These are phyloP conservation scores for Cerceris rybyensis DNA, from an alignment of 2,888 invertebrate genomes.

Conservation along the genomic window DNA sequence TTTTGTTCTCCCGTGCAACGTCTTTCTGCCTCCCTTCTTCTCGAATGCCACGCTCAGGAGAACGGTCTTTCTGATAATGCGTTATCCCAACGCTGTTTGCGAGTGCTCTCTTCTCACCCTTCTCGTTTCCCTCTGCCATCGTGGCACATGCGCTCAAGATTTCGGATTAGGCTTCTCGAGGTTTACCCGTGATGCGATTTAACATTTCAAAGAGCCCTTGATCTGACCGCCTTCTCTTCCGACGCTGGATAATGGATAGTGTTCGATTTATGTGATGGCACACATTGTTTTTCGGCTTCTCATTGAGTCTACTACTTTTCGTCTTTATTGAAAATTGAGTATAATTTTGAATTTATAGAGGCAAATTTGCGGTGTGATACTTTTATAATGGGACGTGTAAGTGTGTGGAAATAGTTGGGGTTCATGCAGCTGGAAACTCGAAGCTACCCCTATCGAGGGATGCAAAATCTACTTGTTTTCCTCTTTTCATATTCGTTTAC, in stretches of 20 bases:
- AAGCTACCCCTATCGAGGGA: no score
- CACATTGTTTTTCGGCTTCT: no score
- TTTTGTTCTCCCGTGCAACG: constrained; percentile 20
- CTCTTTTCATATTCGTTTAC: no score
- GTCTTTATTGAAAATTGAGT: no score
- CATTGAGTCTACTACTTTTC: no score
- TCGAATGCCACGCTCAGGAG: constrained; percentile 11
- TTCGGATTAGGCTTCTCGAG: constrained; percentile 4
- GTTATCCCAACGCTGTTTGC: constrained; percentile 49
- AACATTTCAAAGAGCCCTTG: constrained; percentile 11
- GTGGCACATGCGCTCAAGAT: neutral
- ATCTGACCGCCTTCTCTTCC: neutral
- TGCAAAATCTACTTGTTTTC: no score
- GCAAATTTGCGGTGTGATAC: no score
- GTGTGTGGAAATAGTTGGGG: no score
- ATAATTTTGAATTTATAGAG: no score
- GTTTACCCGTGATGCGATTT: constrained; percentile 38
- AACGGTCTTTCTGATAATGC: constrained; percentile 32
- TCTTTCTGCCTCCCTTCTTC: constrained; percentile 36
- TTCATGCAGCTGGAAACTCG: no score
- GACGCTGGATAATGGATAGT: neutral
- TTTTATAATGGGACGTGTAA: no score
- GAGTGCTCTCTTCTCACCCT: constrained; percentile 58
- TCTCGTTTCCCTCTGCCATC: constrained; percentile 38
- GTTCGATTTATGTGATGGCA: neutral